Conservation (phyloP, 2,888 invertebrate species). For the Coenonympha glycerion region DNA sequence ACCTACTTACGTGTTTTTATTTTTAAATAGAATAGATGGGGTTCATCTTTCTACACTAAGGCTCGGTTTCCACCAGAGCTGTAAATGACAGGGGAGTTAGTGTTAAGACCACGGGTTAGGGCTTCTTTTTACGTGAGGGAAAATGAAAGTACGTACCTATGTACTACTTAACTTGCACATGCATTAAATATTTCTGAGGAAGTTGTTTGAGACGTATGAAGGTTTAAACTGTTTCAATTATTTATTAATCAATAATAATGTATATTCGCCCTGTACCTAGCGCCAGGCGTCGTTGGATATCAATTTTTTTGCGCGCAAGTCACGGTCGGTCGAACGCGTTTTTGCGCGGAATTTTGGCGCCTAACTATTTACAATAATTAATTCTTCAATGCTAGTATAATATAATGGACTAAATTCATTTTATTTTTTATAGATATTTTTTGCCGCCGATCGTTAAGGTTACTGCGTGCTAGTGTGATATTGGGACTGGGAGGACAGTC, state of each 20-base stretch:
- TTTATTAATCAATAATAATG: background rate
- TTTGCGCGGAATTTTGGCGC: slow-evolving; percentile 72
- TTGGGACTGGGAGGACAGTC: slow-evolving; percentile 2
- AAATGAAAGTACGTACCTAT: too few species aligned
- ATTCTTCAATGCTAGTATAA: slow-evolving; percentile 21
- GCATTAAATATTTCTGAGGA: too few species aligned
- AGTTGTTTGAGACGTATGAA: background rate
- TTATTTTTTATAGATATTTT: slow-evolving; percentile 22
- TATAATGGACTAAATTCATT: slow-evolving; percentile 20
- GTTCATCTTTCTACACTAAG: too few species aligned
- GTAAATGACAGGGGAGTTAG: too few species aligned
- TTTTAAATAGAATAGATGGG: too few species aligned
- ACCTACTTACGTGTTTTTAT: too few species aligned
- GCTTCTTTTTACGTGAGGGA: too few species aligned
- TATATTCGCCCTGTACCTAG: background rate
- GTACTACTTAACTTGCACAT: too few species aligned
- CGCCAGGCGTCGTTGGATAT: background rate
- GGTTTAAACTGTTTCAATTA: slow-evolving; percentile 3
- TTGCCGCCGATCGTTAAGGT: slow-evolving; percentile 20
- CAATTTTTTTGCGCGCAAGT: slow-evolving; percentile 51
- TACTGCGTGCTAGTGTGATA: slow-evolving; percentile 16
- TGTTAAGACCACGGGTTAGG: too few species aligned
- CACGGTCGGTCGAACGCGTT: slow-evolving; percentile 67
- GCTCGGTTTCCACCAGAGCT: too few species aligned
- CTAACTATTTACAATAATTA: slow-evolving; percentile 33